Conservation (phyloP, 2,888 invertebrate genomes). For the Cephus spinipes region DNA sequence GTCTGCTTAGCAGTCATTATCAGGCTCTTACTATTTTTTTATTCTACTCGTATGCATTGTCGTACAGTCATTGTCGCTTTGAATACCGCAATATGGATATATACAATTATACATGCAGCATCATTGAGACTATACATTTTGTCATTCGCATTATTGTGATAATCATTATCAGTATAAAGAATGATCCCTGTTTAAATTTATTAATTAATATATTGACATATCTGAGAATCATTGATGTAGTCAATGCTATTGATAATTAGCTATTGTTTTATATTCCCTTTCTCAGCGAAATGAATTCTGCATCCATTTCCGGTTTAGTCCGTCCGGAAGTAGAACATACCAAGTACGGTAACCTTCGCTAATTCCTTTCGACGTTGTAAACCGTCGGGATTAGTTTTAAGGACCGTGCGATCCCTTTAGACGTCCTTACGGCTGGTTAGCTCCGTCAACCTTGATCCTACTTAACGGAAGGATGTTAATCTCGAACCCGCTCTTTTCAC, state of each 20-base stretch:
- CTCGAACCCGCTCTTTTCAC: constrained; percentile 30
- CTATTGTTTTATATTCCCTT: too few species aligned
- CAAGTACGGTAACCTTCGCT: not conserved
- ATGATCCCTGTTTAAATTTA: not conserved
- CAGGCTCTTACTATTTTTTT: not conserved
- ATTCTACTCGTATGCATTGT: not conserved
- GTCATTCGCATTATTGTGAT: not conserved
- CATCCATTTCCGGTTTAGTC: not conserved
- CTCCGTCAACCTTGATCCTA: constrained; percentile 55
- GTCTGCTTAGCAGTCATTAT: not conserved
- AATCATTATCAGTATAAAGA: not conserved
- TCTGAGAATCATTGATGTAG: not conserved
- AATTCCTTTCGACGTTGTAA: not conserved
- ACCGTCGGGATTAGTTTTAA: constrained; percentile 44
- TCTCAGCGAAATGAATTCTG: not conserved
- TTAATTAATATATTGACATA: not conserved
- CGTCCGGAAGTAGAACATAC: not conserved
- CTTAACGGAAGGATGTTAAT: constrained; percentile 42
- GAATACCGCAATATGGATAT: not conserved
- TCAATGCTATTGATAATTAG: not conserved
- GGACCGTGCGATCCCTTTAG: constrained; percentile 35
- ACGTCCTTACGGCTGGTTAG: constrained; percentile 53
- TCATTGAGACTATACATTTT: not conserved
- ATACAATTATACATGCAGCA: not conserved
- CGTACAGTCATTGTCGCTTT: not conserved